Percentiles rank a stretch among this genome's conserved stretches.
phyloP scores from a whole-genome alignment of 1,140 invertebrate genomes.

The Lucilia sericata region DNA sequence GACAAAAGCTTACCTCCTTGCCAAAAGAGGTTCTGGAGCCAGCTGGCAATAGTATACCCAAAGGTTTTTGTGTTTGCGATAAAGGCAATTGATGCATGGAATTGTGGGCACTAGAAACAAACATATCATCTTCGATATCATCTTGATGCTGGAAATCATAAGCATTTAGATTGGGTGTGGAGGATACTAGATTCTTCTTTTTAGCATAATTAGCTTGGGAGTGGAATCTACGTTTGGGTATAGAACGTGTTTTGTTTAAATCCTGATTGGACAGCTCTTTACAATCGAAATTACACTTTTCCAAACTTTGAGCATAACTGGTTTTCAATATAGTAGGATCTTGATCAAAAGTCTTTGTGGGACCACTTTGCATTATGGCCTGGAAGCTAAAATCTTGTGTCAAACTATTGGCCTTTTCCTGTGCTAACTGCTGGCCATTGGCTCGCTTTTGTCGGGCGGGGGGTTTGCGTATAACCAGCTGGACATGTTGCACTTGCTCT shows the following conservation, averaged over 20 bases:
- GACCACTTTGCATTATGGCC: background rate
- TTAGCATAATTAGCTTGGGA: conserved; percentile 66
- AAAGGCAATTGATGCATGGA: conserved; percentile 72
- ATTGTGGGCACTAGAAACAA: conserved; percentile 61
- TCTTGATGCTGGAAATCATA: conserved; percentile 59
- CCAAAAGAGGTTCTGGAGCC: conserved; percentile 68
- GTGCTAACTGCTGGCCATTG: background rate
- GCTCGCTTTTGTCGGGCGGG: conserved; percentile 52
- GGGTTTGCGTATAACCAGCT: conserved; percentile 60
- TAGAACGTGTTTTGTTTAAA: conserved; percentile 42
- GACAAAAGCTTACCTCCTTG: conserved; percentile 77
- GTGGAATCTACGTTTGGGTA: conserved; percentile 62
- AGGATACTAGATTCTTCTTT: conserved; percentile 70
- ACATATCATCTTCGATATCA: conserved; percentile 64
- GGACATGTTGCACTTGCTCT: conserved; percentile 55
- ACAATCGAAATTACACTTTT: conserved; percentile 61
- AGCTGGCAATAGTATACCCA: conserved; percentile 70
- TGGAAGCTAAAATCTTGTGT: conserved; percentile 46
- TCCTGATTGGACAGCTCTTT: conserved; percentile 46
- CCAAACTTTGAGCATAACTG: conserved; percentile 62
- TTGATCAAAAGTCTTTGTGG: conserved; percentile 60
- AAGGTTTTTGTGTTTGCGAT: conserved; percentile 64
- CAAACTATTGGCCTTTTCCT: conserved; percentile 33
- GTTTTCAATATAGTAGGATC: conserved; percentile 65
- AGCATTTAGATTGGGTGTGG: conserved; percentile 75